These are phyloP conservation scores for Capitella teleta DNA, from an alignment of 1,140 invertebrate genomes.

Conservation along the genomic window DNA sequence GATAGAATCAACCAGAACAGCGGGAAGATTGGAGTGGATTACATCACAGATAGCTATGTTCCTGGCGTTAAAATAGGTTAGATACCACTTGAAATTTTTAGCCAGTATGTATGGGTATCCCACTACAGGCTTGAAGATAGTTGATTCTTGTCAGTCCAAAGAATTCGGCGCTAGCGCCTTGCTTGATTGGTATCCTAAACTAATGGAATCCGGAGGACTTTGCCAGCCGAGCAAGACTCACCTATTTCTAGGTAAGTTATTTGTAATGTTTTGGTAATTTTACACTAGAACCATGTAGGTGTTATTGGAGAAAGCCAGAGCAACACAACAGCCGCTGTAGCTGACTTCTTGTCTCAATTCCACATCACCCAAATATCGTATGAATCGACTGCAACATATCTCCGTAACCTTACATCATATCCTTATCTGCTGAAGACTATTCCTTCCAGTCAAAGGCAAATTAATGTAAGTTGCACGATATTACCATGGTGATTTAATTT, in stretches of 20 bases:
- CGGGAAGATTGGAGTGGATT: slow-evolving; percentile 17
- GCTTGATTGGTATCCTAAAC: background rate
- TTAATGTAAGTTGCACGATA: too few relatives aligned
- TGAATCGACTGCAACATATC: slow-evolving; percentile 18
- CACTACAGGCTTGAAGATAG: slow-evolving; percentile 6
- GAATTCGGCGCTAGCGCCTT: background rate
- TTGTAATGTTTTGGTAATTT: background rate
- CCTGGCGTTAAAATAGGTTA: slow-evolving; percentile 33
- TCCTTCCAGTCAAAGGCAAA: too few relatives aligned
- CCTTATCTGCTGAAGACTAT: slow-evolving; percentile 22
- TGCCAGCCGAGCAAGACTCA: background rate
- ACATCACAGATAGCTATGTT: slow-evolving; percentile 19
- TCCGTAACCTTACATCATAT: slow-evolving; percentile 19
- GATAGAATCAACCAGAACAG: slow-evolving; percentile 41
- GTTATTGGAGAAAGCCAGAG: slow-evolving; percentile 22
- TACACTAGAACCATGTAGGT: slow-evolving; percentile 15
- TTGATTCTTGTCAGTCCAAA: background rate
- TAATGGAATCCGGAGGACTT: background rate
- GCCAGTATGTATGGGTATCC: background rate
- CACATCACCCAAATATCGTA: slow-evolving; percentile 16
- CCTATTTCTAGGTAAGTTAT: background rate
- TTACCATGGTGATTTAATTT: too few relatives aligned
- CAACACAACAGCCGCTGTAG: slow-evolving; percentile 17
- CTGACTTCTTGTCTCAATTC: slow-evolving; percentile 13
- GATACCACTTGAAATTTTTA: background rate